These are phyloP conservation scores for Pteruthius melanotis DNA, from an alignment of 2,113 vertebrate genomes.

Conservation along the genomic window DNA sequence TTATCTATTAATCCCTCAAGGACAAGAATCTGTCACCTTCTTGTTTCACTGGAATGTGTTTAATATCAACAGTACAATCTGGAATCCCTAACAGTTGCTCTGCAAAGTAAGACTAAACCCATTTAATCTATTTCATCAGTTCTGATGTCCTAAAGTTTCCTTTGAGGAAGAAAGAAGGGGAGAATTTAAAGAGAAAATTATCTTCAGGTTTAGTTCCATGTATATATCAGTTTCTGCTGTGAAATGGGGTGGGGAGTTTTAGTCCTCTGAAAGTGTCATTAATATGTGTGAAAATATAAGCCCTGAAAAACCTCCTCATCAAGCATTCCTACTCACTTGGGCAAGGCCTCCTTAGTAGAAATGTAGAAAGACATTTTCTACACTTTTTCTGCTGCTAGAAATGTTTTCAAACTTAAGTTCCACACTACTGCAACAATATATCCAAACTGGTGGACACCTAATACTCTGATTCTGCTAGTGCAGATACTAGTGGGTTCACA, in stretches of 20 bases:
- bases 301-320: not conserved
- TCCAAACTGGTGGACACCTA: not conserved
- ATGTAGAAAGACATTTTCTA: not conserved
- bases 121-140: constrained; percentile 45
- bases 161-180: not conserved
- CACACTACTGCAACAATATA: not conserved
- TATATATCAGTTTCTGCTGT: not conserved
- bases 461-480: not conserved
- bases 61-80: constrained; percentile 16
- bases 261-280: not conserved
- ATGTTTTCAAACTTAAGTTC: not conserved
- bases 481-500: not conserved
- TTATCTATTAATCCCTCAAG: constrained; percentile 32
- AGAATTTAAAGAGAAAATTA: not conserved
- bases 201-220: not conserved
- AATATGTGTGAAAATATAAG: not conserved
- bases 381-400: not conserved
- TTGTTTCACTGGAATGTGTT: constrained; percentile 1
- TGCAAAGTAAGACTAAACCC: constrained; percentile 28
- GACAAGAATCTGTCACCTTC: constrained; percentile 7
- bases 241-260: not conserved
- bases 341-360: not conserved
- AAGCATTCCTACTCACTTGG: accelerated
- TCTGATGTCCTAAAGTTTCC: not conserved
- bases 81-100: constrained; percentile 20